These are phyloP conservation scores for Pristionchus exspectatus DNA, from an alignment of 2,888 invertebrate genomes.

Conservation along the genomic window DNA sequence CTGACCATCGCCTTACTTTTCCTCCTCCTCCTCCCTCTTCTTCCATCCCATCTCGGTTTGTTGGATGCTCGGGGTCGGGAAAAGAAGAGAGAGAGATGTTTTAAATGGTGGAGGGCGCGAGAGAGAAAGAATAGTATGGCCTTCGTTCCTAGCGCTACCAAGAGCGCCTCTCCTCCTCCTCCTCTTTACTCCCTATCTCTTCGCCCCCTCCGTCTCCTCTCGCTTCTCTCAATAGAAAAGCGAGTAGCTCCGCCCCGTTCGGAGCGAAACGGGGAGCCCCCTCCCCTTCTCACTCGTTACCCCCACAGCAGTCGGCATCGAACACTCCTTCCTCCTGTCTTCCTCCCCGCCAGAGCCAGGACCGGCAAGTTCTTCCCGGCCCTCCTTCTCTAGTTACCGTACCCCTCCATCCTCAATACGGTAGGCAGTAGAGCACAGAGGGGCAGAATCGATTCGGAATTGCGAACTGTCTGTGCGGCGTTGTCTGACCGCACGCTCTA, in stretches of 20 bases:
- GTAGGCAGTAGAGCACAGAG: conserved; percentile 12
- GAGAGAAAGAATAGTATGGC: background rate
- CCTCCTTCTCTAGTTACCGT: background rate
- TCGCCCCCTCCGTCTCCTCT: conserved; percentile 7
- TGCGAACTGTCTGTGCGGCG: background rate
- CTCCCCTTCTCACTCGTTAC: conserved; percentile 36
- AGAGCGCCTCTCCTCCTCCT: background rate
- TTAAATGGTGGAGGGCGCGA: conserved; percentile 12
- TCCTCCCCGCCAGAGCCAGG: background rate
- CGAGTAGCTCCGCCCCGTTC: conserved; percentile 16
- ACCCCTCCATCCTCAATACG: background rate
- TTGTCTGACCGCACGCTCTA: conserved; percentile 11
- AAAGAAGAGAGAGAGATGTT: conserved; percentile 31
- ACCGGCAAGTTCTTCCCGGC: background rate
- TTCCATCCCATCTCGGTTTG: conserved; percentile 17
- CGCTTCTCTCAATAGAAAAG: conserved; percentile 46
- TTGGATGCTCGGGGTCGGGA: conserved; percentile 31
- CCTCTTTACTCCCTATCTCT: background rate
- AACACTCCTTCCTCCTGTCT: background rate
- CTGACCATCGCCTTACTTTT: conserved; percentile 47
- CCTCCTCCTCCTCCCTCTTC: background rate
- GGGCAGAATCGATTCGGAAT: conserved; percentile 16
- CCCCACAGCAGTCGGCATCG: conserved; percentile 30
- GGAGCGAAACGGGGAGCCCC: conserved; percentile 31
- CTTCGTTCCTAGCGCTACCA: conserved; percentile 46